Evolutionary conservation across 2,888 invertebrate species (phyloP).

Genomic region (Scelioninae gen. 2): DNA sequence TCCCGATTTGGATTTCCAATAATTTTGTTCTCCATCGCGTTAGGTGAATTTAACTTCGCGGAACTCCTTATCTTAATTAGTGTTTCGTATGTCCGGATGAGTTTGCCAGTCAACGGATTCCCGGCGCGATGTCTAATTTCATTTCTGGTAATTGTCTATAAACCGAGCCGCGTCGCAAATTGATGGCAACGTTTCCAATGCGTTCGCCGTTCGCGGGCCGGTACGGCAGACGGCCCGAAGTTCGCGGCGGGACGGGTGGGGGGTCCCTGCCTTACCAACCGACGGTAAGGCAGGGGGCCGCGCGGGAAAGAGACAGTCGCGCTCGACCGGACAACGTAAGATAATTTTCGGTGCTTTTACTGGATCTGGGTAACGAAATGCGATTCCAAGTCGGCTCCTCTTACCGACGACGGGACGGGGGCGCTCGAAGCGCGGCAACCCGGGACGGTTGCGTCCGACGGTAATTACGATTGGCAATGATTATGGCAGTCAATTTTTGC

Average conservation of each 20-base stretch:
- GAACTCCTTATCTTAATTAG: slow-evolving; percentile 44
- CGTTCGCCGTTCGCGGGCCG: slow-evolving; percentile 11
- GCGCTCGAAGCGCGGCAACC: no score
- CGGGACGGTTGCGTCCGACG: not conserved
- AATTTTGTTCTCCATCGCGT: slow-evolving; percentile 30
- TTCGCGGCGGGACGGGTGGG: not conserved
- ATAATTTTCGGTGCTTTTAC: no score
- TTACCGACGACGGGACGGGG: no score
- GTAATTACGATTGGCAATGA: slow-evolving; percentile 4
- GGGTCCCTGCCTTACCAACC: slow-evolving; percentile 10
- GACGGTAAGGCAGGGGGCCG: not conserved
- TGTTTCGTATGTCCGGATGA: slow-evolving; percentile 33
- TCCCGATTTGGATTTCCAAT: slow-evolving; percentile 20
- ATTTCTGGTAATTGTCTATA: slow-evolving; percentile 9
- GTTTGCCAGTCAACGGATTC: slow-evolving; percentile 29
- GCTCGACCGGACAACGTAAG: no score
- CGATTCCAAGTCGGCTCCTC: no score
- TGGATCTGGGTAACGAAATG: no score
- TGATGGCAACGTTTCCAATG: slow-evolving; percentile 3
- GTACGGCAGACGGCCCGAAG: slow-evolving; percentile 2
- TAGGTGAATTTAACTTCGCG: slow-evolving; percentile 23
- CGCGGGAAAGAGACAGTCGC: no score
- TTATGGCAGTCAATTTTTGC: slow-evolving; percentile 26
- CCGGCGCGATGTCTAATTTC: slow-evolving; percentile 20
- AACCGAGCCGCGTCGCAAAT: not conserved